Evolutionary conservation across 2,888 invertebrate genomes (phyloP), one percentile per base, ranked within the genome.

Genomic region (Oscheius onirici): DNA sequence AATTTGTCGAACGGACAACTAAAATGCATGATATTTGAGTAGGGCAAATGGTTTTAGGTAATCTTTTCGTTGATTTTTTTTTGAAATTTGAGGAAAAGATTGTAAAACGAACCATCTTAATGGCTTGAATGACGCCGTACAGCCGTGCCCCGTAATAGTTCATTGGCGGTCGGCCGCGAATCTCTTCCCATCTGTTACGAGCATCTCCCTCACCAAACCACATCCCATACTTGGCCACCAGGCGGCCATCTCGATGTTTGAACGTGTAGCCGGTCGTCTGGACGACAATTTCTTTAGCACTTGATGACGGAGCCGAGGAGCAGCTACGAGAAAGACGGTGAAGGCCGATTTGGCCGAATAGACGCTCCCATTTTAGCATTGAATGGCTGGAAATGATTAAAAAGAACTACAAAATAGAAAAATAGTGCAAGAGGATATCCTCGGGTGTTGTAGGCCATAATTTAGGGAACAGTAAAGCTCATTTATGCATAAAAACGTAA

Each of bases 121-220:
- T 34, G 17, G 70, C 70, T 40, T 52, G 11, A 20, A 55, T 63
- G n/a, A 70, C 6, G 10, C 63, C 61, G 22, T 52, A 49, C 1
- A 70, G 63, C 40, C 40, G 73, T 13, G 76, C 76, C 44, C 68
- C 72, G 1, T 76, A 61, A 46, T 69, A 40, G 3, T 60, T 67
- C 3, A 52, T n/a, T n/a, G n/a, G 13, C 0, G 70, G 71, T 3
- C 20, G 43, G 10, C 72, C 71, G 55, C 70, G 26, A 34, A 63
- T 65, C 11, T 69, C 69, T 46, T 67, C 70, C 41, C 75, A 60
- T 2, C 24, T 55, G 24, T 78, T 78, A 13, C 76, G 51, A 11
- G 65, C 26, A 58, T 78, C 76, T 13, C 65, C 44, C n/a, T 61
- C 40, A 10, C 76, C 78, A 71, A 76, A 78, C 41, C 61, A 78